phyloP scores from a whole-genome alignment of 2,888 invertebrate species.

The Drosophila vallismaia region DNA sequence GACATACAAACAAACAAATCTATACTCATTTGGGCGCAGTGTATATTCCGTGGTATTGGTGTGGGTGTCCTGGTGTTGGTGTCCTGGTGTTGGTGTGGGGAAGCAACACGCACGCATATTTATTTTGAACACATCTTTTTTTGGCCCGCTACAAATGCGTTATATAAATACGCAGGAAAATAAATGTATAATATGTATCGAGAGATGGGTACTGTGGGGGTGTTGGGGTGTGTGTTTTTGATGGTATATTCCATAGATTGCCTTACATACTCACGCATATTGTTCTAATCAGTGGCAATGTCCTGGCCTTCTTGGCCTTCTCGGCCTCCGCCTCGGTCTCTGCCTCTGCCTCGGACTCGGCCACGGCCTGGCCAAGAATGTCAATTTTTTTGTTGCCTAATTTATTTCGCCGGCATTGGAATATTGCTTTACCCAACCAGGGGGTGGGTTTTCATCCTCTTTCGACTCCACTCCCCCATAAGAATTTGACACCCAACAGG shows the following conservation, averaged over 20 bases:
- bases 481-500: conserved; percentile 5
- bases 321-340: neutral
- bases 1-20: conserved; percentile 50
- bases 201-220: conserved; percentile 8
- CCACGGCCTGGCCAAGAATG: conserved; percentile 52
- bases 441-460: neutral
- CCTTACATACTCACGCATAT: conserved; percentile 71
- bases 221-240: neutral
- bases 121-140: conserved; percentile 75
- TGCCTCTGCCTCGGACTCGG: neutral
- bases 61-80: conserved; percentile 19
- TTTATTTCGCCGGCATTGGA: conserved; percentile 59
- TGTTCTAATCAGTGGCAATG: conserved; percentile 71
- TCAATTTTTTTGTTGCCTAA: conserved; percentile 75
- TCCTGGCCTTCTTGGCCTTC: conserved; percentile 39
- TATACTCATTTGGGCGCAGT: conserved; percentile 45
- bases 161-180: conserved; percentile 60
- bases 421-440: neutral
- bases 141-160: conserved; percentile 55
- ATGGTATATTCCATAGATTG: conserved; percentile 28
- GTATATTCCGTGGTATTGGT: conserved; percentile 6
- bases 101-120: conserved; percentile 79
- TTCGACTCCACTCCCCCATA: neutral
- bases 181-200: conserved; percentile 25
- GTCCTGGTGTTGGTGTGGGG: conserved; percentile 53